phyloP scores from a whole-genome alignment of 2,888 invertebrate genomes.

The Polydesmus complanatus region DNA sequence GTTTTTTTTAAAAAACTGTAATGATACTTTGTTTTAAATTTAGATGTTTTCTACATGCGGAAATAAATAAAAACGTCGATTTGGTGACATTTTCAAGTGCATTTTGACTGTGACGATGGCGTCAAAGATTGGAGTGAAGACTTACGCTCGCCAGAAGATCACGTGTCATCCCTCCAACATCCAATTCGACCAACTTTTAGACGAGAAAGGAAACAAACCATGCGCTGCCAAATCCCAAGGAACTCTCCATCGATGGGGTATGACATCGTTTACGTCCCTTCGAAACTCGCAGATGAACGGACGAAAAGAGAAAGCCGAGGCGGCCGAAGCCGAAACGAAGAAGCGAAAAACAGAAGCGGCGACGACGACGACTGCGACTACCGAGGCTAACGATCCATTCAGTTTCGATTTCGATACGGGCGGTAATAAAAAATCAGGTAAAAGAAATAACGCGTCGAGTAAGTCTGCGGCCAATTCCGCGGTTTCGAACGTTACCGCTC shows the following conservation, averaged over 20 bases:
- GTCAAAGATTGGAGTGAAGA: constrained; percentile 21
- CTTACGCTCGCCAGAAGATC: constrained; percentile 20
- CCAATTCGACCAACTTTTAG: constrained; percentile 48
- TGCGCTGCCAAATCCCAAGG: constrained; percentile 79
- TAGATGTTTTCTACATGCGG: too few species aligned
- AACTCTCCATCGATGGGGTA: constrained; percentile 86
- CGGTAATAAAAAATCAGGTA: neutral
- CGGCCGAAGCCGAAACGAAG: neutral
- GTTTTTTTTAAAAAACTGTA: too few species aligned
- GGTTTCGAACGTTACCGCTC: neutral
- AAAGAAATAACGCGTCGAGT: neutral
- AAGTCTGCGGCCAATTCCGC: neutral
- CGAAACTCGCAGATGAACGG: constrained; percentile 58
- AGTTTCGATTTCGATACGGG: constrained; percentile 20
- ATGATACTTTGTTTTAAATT: too few species aligned
- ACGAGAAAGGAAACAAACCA: constrained; percentile 68
- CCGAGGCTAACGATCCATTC: constrained; percentile 20
- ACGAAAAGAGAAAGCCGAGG: constrained; percentile 17
- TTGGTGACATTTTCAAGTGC: too few species aligned
- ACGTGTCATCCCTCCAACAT: constrained; percentile 36
- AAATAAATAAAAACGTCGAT: too few species aligned
- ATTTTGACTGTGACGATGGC: constrained; percentile 4
- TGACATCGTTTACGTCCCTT: constrained; percentile 82
- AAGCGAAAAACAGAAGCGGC: constrained; percentile 13
- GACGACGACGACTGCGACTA: neutral